Evolutionary conservation across 2,797 vertebrate species (phyloP).

Genomic region (Eulemur albifrons): DNA sequence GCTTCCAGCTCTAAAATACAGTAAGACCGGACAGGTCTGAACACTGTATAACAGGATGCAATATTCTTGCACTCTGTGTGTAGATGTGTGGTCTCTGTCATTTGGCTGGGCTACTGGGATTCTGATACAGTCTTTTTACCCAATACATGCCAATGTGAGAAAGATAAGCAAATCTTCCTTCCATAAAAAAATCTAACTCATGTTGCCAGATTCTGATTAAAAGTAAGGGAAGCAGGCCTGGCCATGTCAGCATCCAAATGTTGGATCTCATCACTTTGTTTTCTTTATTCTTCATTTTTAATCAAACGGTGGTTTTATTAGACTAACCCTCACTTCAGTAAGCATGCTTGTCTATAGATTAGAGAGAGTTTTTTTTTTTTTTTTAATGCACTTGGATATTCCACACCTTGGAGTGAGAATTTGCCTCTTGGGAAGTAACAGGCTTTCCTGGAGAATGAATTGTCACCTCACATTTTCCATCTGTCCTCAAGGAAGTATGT

Average conservation of each 20-base stretch:
- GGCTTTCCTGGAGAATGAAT: conserved; percentile 60
- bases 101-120: not conserved
- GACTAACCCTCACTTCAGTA: not conserved
- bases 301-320: not conserved
- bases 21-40: not conserved
- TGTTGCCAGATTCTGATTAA: not conserved
- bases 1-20: not conserved
- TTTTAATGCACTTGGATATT: not conserved
- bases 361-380: not conserved
- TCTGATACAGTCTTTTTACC: not conserved
- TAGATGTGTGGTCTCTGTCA: not conserved
- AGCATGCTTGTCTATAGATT: not conserved
- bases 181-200: not conserved
- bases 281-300: conserved; percentile 20
- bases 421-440: conserved; percentile 32
- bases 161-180: not conserved
- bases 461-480: conserved; percentile 68
- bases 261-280: not conserved
- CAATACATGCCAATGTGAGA: not conserved
- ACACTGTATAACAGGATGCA: not conserved
- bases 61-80: not conserved
- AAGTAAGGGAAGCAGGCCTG: not conserved
- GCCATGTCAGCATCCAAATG: not conserved
- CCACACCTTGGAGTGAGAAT: conserved; percentile 64
- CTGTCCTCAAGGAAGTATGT: conserved; percentile 60